These are phyloP conservation scores for Cheirogaleus medius DNA, from an alignment of 2,113 vertebrate species.

Conservation along the genomic window DNA sequence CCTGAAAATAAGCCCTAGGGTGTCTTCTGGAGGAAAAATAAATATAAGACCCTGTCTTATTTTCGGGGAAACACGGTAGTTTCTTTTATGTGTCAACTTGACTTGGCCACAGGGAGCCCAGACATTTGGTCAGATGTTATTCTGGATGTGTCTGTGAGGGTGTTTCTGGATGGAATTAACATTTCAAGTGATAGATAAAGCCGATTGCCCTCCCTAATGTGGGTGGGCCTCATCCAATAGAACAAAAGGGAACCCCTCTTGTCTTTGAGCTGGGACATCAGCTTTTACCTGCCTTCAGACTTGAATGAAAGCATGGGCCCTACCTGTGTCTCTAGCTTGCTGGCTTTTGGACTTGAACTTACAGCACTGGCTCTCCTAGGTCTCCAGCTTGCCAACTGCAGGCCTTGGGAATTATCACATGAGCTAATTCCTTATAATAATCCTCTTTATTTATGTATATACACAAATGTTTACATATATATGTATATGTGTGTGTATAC, in stretches of 20 bases:
- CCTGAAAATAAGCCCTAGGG: too few species aligned
- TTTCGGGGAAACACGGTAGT: too few species aligned
- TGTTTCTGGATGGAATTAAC: not conserved
- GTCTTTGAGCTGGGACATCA: not conserved
- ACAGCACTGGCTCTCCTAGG: not conserved
- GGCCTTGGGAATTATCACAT: not conserved
- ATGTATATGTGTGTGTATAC: too few species aligned
- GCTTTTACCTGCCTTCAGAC: not conserved
- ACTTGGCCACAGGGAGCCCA: not conserved
- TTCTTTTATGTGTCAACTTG: not conserved
- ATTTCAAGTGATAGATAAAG: not conserved
- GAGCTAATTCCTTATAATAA: not conserved
- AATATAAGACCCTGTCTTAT: too few species aligned
- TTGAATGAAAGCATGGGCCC: not conserved
- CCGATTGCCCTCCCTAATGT: rapidly evolving
- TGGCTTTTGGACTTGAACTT: not conserved
- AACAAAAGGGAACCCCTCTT: not conserved
- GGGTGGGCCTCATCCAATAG: not conserved
- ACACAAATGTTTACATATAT: not conserved
- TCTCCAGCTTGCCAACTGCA: not conserved
- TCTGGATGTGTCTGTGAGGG: not conserved
- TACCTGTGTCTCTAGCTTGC: not conserved
- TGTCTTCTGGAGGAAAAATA: too few species aligned
- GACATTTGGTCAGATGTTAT: not conserved
- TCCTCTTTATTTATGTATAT: not conserved